Evolutionary conservation across 2,113 vertebrate species (phyloP), one percentile per base, ranked within the genome.

Genomic region (Calyptomena viridis): DNA sequence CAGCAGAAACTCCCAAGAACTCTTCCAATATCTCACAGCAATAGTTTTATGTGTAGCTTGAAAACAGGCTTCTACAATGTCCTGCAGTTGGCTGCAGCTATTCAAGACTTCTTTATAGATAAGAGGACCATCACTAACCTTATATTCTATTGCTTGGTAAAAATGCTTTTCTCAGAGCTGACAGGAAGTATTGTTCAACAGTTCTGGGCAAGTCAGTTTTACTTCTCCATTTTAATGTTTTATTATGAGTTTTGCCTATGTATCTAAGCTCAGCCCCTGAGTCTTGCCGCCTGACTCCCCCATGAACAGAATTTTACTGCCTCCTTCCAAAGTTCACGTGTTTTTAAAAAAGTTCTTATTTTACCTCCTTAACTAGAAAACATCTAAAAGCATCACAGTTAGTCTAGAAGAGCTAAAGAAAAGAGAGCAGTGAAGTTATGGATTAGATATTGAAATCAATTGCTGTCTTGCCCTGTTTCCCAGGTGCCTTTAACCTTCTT

Each of bases 111-210:
- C 21, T 74, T 77, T 8, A 20, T 7, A 60, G 37, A 42, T 35
- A 42, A 1, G 13, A 59, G 59, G 85, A 42, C 31, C 69, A 84
- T 21, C 9, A 42, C 46, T 47, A 74, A 91, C 40, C 50, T 87
- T 75, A 15, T 39, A 30, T 68, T 71, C 35, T 81, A 13, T 37
- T 3, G 1, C 40, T 88, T 60, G 8, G 23, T 56, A 53, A 35
- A 73, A 72, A 2, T 33, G 46, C 28, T 59, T 67, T 84, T 80
- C 72, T 93, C 79, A 82, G 69, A 80, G 60, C 30, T 75, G 59
- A 89, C 80, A 89, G 96, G 93, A 96, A 94, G 72, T 49, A 40
- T 20, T 86, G 90, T 69, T 92, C 72, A 95, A 74, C 66, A 59
- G 44, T 53, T 68, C 73, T 40, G 12, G 2, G 28, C 33, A 88